A percentile compares a stretch with the other conserved stretches of the same genome.
Evolutionary conservation across 2,113 vertebrate genomes (phyloP).

Genomic region (Callocephalon fimbriatum): DNA sequence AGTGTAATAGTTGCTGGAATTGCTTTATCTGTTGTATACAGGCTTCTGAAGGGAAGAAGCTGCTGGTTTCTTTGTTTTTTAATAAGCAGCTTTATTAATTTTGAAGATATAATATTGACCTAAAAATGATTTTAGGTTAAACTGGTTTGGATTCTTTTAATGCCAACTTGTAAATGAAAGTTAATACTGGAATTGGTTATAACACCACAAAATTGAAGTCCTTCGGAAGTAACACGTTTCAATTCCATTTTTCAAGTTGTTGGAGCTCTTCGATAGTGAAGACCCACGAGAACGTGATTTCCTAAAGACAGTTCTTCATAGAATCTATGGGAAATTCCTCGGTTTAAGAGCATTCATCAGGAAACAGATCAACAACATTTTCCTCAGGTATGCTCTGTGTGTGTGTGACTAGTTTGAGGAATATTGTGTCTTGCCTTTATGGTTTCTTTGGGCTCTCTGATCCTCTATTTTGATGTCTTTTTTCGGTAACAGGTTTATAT

Average conservation of each 20-base stretch:
- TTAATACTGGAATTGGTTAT: not conserved
- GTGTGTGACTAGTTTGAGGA: not conserved
- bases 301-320: slow-evolving; percentile 95
- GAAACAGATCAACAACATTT: slow-evolving; percentile 99
- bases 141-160: not conserved
- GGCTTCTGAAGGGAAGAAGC: not conserved
- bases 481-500: slow-evolving; percentile 81
- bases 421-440: not conserved
- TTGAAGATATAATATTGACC: not conserved
- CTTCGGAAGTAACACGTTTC: slow-evolving; percentile 70
- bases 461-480: not conserved
- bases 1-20: not conserved
- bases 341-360: slow-evolving; percentile 97
- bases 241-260: slow-evolving; percentile 81
- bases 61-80: not conserved
- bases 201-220: not conserved
- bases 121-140: not conserved
- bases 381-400: slow-evolving; percentile 84
- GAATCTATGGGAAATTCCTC: slow-evolving; percentile 97
- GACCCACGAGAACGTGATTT: slow-evolving; percentile 97
- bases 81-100: not conserved
- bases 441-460: not conserved
- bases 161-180: not conserved
- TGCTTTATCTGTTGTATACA: not conserved
- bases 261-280: slow-evolving; percentile 98